These are phyloP conservation scores for Cataglyphis altisquamis DNA, from an alignment of 2,888 invertebrate genomes.

Conservation along the genomic window DNA sequence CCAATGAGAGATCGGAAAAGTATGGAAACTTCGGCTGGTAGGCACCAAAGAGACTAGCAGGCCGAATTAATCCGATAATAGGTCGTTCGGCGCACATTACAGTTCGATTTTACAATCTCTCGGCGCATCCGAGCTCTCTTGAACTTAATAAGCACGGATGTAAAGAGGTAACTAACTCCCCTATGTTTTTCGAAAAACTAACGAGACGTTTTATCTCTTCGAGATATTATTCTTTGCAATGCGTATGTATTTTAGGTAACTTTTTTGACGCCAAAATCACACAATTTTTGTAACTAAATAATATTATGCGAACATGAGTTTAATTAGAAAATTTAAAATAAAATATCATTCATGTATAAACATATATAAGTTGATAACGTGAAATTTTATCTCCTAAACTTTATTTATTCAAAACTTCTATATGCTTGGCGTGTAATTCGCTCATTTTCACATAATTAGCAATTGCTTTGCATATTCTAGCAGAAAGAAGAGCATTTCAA, in stretches of 20 bases:
- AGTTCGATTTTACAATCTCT: slow-evolving; percentile 46
- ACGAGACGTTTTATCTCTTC: slow-evolving; percentile 4
- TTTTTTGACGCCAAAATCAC: not conserved
- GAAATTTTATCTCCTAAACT: slow-evolving; percentile 6
- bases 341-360: slow-evolving; percentile 14
- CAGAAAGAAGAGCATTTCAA: not conserved
- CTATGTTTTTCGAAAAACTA: not conserved
- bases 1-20: slow-evolving; percentile 26
- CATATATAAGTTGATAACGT: not conserved
- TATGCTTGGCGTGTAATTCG: not conserved
- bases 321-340: slow-evolving; percentile 17
- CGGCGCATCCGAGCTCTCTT: slow-evolving; percentile 25
- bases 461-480: slow-evolving; percentile 34
- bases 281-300: slow-evolving; percentile 2
- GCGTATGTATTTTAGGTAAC: not conserved
- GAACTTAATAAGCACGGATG: slow-evolving; percentile 44
- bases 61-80: slow-evolving; percentile 65
- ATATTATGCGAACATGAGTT: slow-evolving; percentile 14
- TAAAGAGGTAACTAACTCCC: slow-evolving; percentile 32
- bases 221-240: too few relatives aligned
- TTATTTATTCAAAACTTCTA: slow-evolving; percentile 46
- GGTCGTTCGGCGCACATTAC: slow-evolving; percentile 63
- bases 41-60: slow-evolving; percentile 46
- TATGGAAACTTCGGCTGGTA: slow-evolving; percentile 36
- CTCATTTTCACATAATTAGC: slow-evolving; percentile 31